Evolutionary conservation across 2,797 vertebrate species (phyloP), one percentile per base, ranked within the genome.

Genomic region (Micropoecilia bifurca): DNA sequence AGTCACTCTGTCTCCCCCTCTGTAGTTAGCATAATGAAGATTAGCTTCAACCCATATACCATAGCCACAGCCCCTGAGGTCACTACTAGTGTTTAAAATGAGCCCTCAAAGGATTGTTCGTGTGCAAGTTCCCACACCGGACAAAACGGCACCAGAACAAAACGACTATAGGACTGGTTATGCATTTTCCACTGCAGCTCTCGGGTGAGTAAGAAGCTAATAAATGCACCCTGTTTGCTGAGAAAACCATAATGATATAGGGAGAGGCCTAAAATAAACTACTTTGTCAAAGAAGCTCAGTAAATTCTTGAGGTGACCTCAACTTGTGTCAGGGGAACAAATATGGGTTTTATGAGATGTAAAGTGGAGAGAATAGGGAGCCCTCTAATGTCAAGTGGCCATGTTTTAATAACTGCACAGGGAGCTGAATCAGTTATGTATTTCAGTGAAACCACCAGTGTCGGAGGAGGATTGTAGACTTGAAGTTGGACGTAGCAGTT

Each of bases 11-110:
- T 78, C 82, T 86, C 61, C 79, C 75, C 77, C 80, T 85, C 87
- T 91, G 12, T 85, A 87, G 87, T 92, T 86, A 90, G 87, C 36
- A 43, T 81, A 59, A 47, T n/a, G 84, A 86, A 71, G 76, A 92
- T 92, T 87, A 91, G 79, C 86, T 82, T 73, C 13, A 82, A 82
- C 73, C 86, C 89, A 89, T 87, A 88, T 91, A 87, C 89, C 88
- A 83, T 73, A 87, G 90, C 85, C 89, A 83, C 88, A 93, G 93
- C 86, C 87, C 91, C 69, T 91, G 91, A 92, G 90, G 87, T 91
- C 85, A 76, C 73, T 10, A 50, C 81, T 90, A 90, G 89, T 82
- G 83, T 91, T 88, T 79, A 76, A 90, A 92, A 88, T 46, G 77
- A 88, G 89, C 80, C 81, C 77, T 84, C 84, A 72, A 28, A 79